Evolutionary conservation across 2,797 vertebrate genomes (phyloP).

Genomic region (Alauda arvensis): DNA sequence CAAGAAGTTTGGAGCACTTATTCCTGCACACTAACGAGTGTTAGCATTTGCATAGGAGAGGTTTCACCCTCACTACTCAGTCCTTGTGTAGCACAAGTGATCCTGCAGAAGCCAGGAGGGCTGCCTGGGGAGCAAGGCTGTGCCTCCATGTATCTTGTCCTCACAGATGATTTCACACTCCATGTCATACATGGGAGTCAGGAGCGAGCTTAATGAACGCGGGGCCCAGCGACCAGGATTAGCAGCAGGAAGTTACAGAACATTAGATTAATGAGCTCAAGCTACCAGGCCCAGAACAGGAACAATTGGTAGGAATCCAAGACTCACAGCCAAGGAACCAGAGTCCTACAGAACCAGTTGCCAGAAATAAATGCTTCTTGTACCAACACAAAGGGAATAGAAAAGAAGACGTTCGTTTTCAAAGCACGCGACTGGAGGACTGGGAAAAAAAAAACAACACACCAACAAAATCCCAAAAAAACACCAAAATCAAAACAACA

Average conservation of each 20-base stretch:
- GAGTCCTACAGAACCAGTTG: neutral
- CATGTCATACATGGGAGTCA: neutral
- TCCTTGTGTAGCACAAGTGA: neutral
- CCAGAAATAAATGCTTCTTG: constrained; percentile 14
- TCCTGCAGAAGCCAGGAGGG: neutral
- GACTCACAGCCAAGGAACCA: constrained; percentile 2
- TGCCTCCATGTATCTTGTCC: fast-evolving
- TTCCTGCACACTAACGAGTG: neutral
- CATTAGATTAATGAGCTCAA: constrained; percentile 37
- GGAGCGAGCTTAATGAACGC: neutral
- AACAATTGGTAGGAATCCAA: constrained; percentile 26
- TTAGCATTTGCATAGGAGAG: neutral
- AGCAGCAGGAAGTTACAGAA: constrained; percentile 36
- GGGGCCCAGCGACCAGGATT: neutral
- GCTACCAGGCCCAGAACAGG: constrained; percentile 9
- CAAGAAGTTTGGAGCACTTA: neutral
- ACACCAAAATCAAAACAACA: neutral
- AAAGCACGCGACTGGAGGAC: neutral
- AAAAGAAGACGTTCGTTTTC: neutral
- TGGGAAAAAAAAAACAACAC: neutral
- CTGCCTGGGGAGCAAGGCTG: neutral
- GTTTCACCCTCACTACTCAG: neutral
- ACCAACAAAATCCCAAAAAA: neutral
- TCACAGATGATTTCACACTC: neutral
- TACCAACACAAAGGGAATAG: neutral